These are phyloP conservation scores for Oxyura jamaicensis DNA, from an alignment of 2,113 vertebrate genomes.

Conservation along the genomic window DNA sequence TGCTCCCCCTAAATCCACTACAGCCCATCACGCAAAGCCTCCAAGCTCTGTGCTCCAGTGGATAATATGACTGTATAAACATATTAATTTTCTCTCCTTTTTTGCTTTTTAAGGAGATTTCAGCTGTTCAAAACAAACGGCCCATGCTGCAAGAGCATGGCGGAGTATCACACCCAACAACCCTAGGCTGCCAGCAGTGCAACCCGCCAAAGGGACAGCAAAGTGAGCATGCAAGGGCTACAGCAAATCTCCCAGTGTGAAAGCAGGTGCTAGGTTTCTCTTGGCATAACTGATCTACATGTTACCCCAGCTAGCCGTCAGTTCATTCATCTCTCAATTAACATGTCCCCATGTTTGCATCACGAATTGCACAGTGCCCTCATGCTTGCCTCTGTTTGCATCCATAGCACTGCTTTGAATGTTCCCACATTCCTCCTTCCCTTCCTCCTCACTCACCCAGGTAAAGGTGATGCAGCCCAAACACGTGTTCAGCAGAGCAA, in stretches of 20 bases:
- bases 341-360: background rate
- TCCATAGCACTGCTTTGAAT: background rate
- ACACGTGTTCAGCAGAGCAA: background rate
- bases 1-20: background rate
- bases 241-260: background rate
- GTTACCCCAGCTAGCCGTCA: background rate
- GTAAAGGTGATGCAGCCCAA: background rate
- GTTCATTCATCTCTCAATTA: background rate
- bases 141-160: accelerated
- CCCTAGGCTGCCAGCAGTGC: background rate
- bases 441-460: background rate
- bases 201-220: background rate
- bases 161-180: accelerated
- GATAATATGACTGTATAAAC: background rate
- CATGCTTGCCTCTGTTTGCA: background rate
- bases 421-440: background rate
- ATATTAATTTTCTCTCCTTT: background rate
- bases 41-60: background rate
- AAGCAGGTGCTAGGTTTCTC: background rate
- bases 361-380: accelerated
- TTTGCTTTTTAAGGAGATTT: background rate
- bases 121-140: background rate
- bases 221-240: accelerated
- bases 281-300: background rate
- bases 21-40: background rate